Conservation (phyloP, 2,797 vertebrate genomes). For the Hyperoplus immaculatus region DNA sequence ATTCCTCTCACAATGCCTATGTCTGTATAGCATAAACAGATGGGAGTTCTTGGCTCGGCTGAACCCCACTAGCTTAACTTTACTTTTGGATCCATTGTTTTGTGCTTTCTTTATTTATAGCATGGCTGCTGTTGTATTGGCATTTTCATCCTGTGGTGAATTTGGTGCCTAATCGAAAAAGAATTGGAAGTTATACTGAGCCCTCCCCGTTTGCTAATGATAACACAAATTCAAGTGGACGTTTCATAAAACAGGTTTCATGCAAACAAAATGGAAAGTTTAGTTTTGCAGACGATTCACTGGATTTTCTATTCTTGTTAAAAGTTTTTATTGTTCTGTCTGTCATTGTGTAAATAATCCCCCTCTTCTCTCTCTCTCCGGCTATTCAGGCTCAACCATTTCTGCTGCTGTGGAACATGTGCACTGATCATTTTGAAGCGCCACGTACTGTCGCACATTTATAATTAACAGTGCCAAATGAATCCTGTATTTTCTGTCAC, state of each 20-base stretch:
- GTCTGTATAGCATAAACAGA: constrained; percentile 83
- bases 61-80: constrained; percentile 34
- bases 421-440: constrained; percentile 22
- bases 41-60: constrained; percentile 67
- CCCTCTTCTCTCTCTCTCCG: constrained; percentile 19
- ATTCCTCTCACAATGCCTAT: constrained; percentile 78
- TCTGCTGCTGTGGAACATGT: constrained; percentile 21
- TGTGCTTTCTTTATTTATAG: constrained; percentile 48
- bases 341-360: constrained; percentile 44
- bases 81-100: constrained; percentile 64
- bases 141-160: constrained; percentile 42
- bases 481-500: constrained; percentile 6
- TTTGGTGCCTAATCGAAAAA: constrained; percentile 36
- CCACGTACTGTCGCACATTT: neutral
- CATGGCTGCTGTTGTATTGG: constrained; percentile 48
- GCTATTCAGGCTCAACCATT: constrained; percentile 45
- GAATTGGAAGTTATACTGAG: constrained; percentile 29
- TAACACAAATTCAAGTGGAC: constrained; percentile 54
- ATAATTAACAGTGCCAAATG: constrained; percentile 22
- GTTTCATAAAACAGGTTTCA: constrained; percentile 47
- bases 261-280: constrained; percentile 34
- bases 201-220: constrained; percentile 37
- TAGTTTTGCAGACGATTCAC: constrained; percentile 19
- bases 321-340: constrained; percentile 50
- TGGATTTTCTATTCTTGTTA: constrained; percentile 37